Evolutionary conservation across 2,888 invertebrate species (phyloP).

Genomic region (Tipula confusa): DNA sequence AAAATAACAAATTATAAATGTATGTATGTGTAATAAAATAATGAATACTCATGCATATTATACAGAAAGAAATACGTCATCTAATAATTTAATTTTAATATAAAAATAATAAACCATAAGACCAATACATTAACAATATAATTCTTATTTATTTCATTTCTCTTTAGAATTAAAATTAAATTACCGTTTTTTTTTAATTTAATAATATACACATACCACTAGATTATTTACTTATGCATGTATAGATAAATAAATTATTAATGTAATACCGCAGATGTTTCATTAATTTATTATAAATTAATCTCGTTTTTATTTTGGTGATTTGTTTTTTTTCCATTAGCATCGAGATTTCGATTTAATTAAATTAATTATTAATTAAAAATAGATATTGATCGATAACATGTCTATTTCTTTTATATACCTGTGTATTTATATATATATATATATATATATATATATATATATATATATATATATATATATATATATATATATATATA

Average conservation of each 20-base stretch:
- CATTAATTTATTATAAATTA: slow-evolving; percentile 12
- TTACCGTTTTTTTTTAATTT: neutral
- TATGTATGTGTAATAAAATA: neutral
- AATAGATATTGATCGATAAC: neutral
- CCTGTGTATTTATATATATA: no score
- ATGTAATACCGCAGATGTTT: slow-evolving; percentile 9
- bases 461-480: no score
- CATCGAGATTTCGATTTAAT: neutral
- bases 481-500: no score
- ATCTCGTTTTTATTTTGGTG: neutral
- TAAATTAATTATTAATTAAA: neutral
- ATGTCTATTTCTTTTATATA: neutral
- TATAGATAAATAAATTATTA: slow-evolving; percentile 15
- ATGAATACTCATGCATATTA: neutral
- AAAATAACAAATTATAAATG: neutral
- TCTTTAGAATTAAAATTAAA: slow-evolving; percentile 12
- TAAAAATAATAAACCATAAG: neutral
- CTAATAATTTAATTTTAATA: slow-evolving; percentile 3
- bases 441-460: no score
- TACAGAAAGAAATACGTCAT: neutral
- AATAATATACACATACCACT: no score
- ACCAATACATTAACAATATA: neutral
- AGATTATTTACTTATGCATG: neutral
- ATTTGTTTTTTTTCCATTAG: neutral
- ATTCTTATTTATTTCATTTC: slow-evolving; percentile 16